Evolutionary conservation across 2,797 vertebrate genomes (phyloP).

Genomic region (Chelon labrosus): DNA sequence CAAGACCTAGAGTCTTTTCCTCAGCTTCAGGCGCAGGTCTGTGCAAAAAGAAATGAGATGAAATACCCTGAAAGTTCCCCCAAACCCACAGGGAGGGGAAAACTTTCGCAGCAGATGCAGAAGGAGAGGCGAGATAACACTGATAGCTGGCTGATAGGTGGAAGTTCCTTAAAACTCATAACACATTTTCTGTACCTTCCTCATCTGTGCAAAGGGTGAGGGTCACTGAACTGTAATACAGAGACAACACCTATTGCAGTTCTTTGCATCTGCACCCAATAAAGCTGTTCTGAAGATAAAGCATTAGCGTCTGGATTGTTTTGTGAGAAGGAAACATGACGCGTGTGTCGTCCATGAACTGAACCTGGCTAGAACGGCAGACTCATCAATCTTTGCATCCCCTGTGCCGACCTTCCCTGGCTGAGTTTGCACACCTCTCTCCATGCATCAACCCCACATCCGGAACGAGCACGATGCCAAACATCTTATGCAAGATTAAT

Average conservation of each 20-base stretch:
- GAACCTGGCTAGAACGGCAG: constrained; percentile 34
- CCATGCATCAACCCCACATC: constrained; percentile 42
- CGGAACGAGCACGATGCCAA: constrained; percentile 28
- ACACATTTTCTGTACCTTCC: constrained; percentile 8
- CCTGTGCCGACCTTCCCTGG: constrained; percentile 37
- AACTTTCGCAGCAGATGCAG: constrained; percentile 16
- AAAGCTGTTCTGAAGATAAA: constrained; percentile 25
- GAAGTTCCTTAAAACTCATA: neutral
- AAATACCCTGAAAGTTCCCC: constrained; percentile 9
- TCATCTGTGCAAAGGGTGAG: constrained; percentile 19
- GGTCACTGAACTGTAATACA: constrained; percentile 16
- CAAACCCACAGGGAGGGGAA: constrained; percentile 6
- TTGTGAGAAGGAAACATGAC: constrained; percentile 15
- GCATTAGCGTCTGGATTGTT: constrained; percentile 10
- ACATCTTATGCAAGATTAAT: constrained; percentile 75
- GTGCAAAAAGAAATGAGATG: constrained; percentile 22
- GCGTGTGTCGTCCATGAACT: constrained; percentile 28
- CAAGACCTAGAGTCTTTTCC: constrained; percentile 22
- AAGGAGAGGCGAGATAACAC: constrained; percentile 2
- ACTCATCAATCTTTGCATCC: constrained; percentile 45
- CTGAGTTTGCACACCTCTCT: constrained; percentile 49
- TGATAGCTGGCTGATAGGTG: neutral
- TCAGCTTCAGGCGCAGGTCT: constrained; percentile 9
- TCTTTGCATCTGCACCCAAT: constrained; percentile 1
- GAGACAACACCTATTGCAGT: neutral